Evolutionary conservation across 2,888 invertebrate species (phyloP), one percentile per base, ranked within the genome.

Genomic region (Metacarcinus magister): DNA sequence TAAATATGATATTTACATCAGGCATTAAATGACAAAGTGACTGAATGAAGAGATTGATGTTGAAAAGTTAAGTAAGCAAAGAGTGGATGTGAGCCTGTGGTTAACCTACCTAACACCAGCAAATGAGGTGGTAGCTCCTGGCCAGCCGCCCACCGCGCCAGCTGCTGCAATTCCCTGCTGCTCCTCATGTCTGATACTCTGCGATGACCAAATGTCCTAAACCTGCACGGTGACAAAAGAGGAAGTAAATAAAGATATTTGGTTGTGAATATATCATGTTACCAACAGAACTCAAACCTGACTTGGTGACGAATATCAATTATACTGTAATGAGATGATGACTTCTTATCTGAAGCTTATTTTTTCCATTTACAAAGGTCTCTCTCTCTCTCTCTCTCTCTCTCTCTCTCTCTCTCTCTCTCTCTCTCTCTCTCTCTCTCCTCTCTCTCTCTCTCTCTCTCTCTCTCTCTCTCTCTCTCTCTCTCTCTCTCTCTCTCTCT

Each of bases 91-190:
- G 75, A 28, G 82, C 5, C 8, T 82, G 82, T 32, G 82, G 32
- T 32, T 23, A 87, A 28, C 94, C 32, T 39, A 94, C 94, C 94
- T 23, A 94, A 4, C 7, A 95, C 28, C 32, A 95, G 95, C 10
- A 95, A 44, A 28, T 95, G 43, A 23, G 94, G 94, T 0, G 95
- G 60, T 13, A 19, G 8, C 16, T 91, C 91, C 91, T 95, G n/a
- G n/a, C 95, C 95, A 2, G 60, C 54, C 28, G 95, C 95, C 95
- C 95, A 95, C 44, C 46, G 39, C 0, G n/a, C 28, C 39, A 95
- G 95, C 94, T 94, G 90, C 48, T 60, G 43, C 32, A 94, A 32
- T n/a, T 94, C 94, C 39, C 16, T 28, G 28, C 43, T 54, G 7
- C 4, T 39, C 19, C 10, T 90, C 94, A 90, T 32, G 43, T 16